These are phyloP conservation scores for Labia minor DNA, from an alignment of 2,888 invertebrate genomes.

Conservation along the genomic window DNA sequence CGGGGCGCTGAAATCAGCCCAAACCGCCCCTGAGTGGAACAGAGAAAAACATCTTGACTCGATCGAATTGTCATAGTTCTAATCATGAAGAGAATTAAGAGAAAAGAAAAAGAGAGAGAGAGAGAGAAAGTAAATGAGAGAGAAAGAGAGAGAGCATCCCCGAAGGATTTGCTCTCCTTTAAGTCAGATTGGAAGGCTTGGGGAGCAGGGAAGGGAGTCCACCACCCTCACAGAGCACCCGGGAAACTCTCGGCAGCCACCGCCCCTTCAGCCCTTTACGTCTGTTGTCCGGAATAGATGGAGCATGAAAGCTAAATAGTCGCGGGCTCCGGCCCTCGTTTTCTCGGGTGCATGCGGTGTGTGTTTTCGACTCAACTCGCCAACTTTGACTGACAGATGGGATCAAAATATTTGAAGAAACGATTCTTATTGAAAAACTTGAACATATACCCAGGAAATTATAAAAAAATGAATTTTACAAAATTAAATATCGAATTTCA, in stretches of 20 bases:
- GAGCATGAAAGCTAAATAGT: slow-evolving; percentile 13
- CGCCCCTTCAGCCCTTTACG: slow-evolving; percentile 5
- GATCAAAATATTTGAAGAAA: too few species aligned
- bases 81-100: not conserved
- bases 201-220: not conserved
- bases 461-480: too few species aligned
- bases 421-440: too few species aligned
- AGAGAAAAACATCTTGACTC: not conserved
- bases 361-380: too few species aligned
- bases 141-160: not conserved
- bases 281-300: not conserved
- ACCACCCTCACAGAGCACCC: slow-evolving; percentile 3
- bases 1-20: slow-evolving; percentile 4
- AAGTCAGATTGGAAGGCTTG: not conserved
- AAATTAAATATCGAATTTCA: too few species aligned
- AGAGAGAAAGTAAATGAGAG: too few species aligned
- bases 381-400: not conserved
- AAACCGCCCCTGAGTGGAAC: not conserved
- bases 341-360: too few species aligned
- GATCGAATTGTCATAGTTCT: not conserved
- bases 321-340: not conserved
- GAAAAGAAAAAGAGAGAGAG: not conserved
- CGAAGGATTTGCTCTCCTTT: slow-evolving; percentile 3
- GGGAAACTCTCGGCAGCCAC: not conserved
- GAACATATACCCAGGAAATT: too few species aligned